These are phyloP conservation scores for Conistra vaccinii DNA, from an alignment of 2,888 invertebrate genomes.

Conservation along the genomic window DNA sequence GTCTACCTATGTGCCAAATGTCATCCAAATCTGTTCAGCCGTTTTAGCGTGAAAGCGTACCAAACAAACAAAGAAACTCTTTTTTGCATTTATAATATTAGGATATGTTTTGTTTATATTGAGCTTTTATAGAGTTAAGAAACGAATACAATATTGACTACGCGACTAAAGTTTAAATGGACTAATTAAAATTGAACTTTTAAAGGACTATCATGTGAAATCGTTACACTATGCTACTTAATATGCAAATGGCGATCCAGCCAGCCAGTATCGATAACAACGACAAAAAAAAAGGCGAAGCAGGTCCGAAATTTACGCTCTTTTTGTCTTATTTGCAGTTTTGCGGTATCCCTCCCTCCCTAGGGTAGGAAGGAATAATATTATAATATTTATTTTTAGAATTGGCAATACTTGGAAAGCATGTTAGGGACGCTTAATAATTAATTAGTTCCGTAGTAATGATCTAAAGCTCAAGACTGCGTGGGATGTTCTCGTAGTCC, in stretches of 20 bases:
- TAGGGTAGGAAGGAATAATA: background rate
- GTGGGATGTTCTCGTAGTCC: slow-evolving; percentile 15
- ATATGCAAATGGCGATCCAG: slow-evolving; percentile 34
- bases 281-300: slow-evolving; percentile 17
- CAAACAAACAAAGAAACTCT: too few relatives aligned
- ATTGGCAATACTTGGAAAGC: background rate
- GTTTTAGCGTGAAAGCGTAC: too few relatives aligned
- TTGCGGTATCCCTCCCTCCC: background rate
- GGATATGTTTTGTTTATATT: background rate
- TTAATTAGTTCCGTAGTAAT: slow-evolving; percentile 7
- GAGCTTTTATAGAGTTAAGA: background rate
- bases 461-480: background rate
- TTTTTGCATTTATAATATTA: too few relatives aligned
- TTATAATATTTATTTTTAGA: slow-evolving; percentile 20
- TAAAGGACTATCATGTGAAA: slow-evolving; percentile 27
- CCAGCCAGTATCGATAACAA: slow-evolving; percentile 31
- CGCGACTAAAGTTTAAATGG: slow-evolving; percentile 30
- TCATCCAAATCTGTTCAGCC: too few relatives aligned
- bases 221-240: slow-evolving; percentile 31
- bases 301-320: slow-evolving; percentile 18
- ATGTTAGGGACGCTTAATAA: background rate
- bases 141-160: background rate
- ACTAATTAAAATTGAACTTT: slow-evolving; percentile 40
- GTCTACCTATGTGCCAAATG: too few relatives aligned
- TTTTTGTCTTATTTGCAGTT: slow-evolving; percentile 18